Base-by-base conservation (phyloP, 2,797 vertebrate species). In the Eleutherodactylus coqui region DNA sequence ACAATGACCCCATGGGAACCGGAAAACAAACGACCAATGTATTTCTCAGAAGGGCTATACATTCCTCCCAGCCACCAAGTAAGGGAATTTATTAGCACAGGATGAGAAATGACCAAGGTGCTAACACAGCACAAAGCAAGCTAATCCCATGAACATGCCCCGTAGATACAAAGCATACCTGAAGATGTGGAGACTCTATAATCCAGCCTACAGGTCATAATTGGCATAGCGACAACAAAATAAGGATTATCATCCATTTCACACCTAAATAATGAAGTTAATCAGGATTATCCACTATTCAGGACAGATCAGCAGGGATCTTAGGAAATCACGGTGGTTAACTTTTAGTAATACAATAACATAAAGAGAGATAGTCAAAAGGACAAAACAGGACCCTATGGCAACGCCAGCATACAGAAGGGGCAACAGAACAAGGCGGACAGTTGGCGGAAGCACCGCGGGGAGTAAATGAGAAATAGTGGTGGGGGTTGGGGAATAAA, bases 221-320 rank as follows among this genome's bases (percentile, higher is more conserved):
- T 38, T 36, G 51, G 75, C 49, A 78, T 58, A n/a, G 75, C 75
- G 27, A 76, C 17, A 51, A 76, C 47, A 53, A 76, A 51, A 51
- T 24, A 36, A 49, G 60, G 29, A 47, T 64, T 70, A 69, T 51
- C 5, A 36, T 8, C 58, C 43, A 67, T 34, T 67, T 80, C 19
- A 69, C 45, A 41, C 34, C 62, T n/a, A n/a, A 72, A 69, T 82
- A 53, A 82, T 82, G 79, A 53, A 82, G 47, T 29, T 82, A 70
- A 51, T 72, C 64, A 72, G 58, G 64, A 79, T 79, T 79, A 79
- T 29, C 58, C 36, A 43, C 34, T 60, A 62, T 45, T 79, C 38
- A 79, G 32, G 38, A 72, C 75, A 70, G 80, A 53, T 69, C 80
- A 82, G 80, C 64, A 55, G 64, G 79, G 41, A 38, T 34, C 64